These are phyloP conservation scores for Macrophya annulata DNA, from an alignment of 2,888 invertebrate species.

Conservation along the genomic window DNA sequence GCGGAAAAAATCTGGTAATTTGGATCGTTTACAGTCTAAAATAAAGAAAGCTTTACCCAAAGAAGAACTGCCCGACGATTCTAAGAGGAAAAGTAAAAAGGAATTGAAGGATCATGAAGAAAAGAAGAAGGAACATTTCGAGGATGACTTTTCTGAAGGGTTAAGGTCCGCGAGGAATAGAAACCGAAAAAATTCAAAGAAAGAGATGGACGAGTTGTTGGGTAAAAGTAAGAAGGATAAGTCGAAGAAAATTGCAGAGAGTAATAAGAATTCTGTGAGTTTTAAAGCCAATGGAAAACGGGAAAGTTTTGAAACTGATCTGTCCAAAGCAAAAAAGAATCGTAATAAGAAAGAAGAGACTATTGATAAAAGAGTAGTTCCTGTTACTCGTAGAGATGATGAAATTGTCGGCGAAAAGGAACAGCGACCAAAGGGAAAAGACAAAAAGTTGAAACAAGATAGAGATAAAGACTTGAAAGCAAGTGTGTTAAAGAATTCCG, in stretches of 20 bases:
- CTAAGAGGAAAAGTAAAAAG: slow-evolving; percentile 67
- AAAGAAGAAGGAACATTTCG: slow-evolving; percentile 64
- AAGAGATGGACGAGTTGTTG: slow-evolving; percentile 69
- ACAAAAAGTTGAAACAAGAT: slow-evolving; percentile 81
- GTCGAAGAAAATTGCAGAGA: slow-evolving; percentile 60
- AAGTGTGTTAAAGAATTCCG: slow-evolving; percentile 82
- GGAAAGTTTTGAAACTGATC: slow-evolving; percentile 67
- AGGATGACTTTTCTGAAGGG: slow-evolving; percentile 60
- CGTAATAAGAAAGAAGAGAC: slow-evolving; percentile 74
- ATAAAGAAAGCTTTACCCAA: slow-evolving; percentile 74
- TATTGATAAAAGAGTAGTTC: slow-evolving; percentile 77
- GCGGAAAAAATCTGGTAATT: slow-evolving; percentile 72
- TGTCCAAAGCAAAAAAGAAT: slow-evolving; percentile 67
- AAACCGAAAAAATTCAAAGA: slow-evolving; percentile 68
- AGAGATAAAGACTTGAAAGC: slow-evolving; percentile 83
- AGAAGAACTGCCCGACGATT: slow-evolving; percentile 68
- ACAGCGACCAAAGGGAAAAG: slow-evolving; percentile 79
- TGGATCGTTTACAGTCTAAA: slow-evolving; percentile 72
- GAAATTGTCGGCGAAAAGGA: slow-evolving; percentile 76
- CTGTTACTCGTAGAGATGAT: slow-evolving; percentile 63
- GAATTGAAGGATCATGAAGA: slow-evolving; percentile 66
- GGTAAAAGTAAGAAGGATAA: slow-evolving; percentile 72
- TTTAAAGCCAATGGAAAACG: slow-evolving; percentile 68
- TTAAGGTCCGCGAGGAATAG: slow-evolving; percentile 60
- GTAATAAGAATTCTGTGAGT: slow-evolving; percentile 57